phyloP scores from a whole-genome alignment of 2,888 invertebrate genomes.

The Pelosia muscerda region DNA sequence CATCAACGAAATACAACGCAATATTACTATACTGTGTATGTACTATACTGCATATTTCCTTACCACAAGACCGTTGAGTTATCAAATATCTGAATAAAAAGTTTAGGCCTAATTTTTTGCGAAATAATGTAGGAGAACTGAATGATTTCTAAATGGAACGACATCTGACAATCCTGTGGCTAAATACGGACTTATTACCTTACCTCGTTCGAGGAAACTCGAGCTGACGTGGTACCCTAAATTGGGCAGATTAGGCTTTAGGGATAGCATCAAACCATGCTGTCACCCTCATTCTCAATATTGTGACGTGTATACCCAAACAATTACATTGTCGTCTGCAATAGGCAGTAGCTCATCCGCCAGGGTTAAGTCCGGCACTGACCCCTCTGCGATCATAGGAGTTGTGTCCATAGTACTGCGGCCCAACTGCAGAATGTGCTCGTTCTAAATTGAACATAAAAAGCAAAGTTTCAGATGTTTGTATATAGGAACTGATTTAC shows the following conservation, averaged over 20 bases:
- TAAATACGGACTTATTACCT: neutral
- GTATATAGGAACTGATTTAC: neutral
- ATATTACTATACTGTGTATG: too few species aligned
- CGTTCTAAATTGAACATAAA: constrained; percentile 65
- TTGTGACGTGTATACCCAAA: constrained; percentile 76
- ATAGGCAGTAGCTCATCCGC: constrained; percentile 72
- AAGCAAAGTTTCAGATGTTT: neutral
- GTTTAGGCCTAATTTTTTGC: neutral
- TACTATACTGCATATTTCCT: too few species aligned
- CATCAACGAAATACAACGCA: neutral
- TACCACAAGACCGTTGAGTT: neutral
- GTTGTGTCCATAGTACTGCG: constrained; percentile 54
- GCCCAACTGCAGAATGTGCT: constrained; percentile 70
- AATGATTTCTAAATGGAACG: neutral
- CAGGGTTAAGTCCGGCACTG: constrained; percentile 68
- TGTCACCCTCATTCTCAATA: constrained; percentile 74
- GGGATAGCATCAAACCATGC: constrained; percentile 27
- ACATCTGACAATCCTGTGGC: neutral
- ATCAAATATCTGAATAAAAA: neutral
- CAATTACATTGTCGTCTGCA: constrained; percentile 80
- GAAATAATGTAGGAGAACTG: neutral
- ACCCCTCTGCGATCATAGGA: constrained; percentile 43
- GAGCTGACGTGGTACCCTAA: constrained; percentile 3
- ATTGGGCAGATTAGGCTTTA: constrained; percentile 9
- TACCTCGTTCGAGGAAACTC: constrained; percentile 14